Base-by-base conservation (phyloP, 1,140 invertebrate species). In the Aphelenchoides fujianensis region DNA sequence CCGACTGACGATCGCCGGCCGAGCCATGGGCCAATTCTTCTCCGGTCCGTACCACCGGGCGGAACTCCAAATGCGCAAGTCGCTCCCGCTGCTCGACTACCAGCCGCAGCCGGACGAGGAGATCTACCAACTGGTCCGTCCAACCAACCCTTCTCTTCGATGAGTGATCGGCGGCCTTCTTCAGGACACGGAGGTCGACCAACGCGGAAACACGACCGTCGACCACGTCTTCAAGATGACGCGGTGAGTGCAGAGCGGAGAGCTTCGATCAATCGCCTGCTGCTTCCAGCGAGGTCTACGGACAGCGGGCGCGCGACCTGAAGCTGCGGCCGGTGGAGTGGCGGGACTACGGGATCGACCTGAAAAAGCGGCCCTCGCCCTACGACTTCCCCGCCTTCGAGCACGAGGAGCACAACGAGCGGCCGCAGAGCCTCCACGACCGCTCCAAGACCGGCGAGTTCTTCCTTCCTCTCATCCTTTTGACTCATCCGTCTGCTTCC, bases 351-450 rank as follows among this genome's bases (percentile, higher is more conserved):
- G 71, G 52, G 2, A 34, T 74, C 48, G 28, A 55, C 30, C 36
- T 74, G 48, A 7, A 34, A 57, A 62, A 61, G 7, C 72, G 71
- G 16, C 71, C 71, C 28, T 73, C 71, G 5, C 71, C 71, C 16
- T 73, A 73, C 32, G 71, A 73, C 34, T 73, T 73, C 35, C 71
- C 71, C 31, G 71, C 71, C 3, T 73, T 73, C 28, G 71, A 73
- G 48, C 71, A 73, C 35, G 71, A 73, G 35, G 61, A 73, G 35
- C 71, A 48, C 7, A 71, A 69, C 64, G 28, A 71, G 28, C 68
- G 69, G 28, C n/a, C n/a, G n/a, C 28, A 70, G 12, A 27, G 30
- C 5, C 54, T 1, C 0, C 70, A 72, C 16, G 69, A 73, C n/a
- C 53, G 1, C 16, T 0, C 1, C n/a, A 66, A 35, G 9, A 59